phyloP scores from a whole-genome alignment of 2,888 invertebrate genomes.

The Tricholauxania praeusta region DNA sequence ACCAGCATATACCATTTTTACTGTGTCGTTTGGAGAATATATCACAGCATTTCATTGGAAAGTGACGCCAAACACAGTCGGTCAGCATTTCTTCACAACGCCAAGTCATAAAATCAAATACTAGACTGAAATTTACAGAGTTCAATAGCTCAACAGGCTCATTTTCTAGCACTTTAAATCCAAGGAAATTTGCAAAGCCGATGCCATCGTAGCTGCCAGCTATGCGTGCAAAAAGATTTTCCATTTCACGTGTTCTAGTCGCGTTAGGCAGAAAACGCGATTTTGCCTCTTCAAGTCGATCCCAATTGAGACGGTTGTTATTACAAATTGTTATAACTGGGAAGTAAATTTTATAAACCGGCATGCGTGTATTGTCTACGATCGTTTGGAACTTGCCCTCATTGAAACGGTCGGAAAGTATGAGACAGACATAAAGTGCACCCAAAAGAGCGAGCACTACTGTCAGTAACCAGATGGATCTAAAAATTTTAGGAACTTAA shows the following conservation, averaged over 20 bases:
- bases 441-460: constrained; percentile 59
- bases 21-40: constrained; percentile 67
- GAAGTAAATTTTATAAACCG: constrained; percentile 62
- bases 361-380: constrained; percentile 62
- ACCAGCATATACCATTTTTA: constrained; percentile 69
- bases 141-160: constrained; percentile 53
- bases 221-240: constrained; percentile 56
- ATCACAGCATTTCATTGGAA: constrained; percentile 66
- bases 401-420: constrained; percentile 61
- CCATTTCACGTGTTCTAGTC: constrained; percentile 19
- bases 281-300: constrained; percentile 57
- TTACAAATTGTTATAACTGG: constrained; percentile 66
- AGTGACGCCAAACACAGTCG: constrained; percentile 68
- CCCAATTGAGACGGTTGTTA: constrained; percentile 64
- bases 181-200: constrained; percentile 60
- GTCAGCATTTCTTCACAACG: constrained; percentile 66
- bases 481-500: constrained; percentile 29
- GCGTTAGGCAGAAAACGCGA: constrained; percentile 56
- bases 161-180: constrained; percentile 52
- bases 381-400: constrained; percentile 63
- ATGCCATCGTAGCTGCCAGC: constrained; percentile 57
- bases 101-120: constrained; percentile 62
- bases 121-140: constrained; percentile 60
- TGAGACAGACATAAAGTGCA: constrained; percentile 59
- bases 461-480: constrained; percentile 60